These are phyloP conservation scores for Abscondita cerata DNA, from an alignment of 2,888 invertebrate genomes.

Conservation along the genomic window DNA sequence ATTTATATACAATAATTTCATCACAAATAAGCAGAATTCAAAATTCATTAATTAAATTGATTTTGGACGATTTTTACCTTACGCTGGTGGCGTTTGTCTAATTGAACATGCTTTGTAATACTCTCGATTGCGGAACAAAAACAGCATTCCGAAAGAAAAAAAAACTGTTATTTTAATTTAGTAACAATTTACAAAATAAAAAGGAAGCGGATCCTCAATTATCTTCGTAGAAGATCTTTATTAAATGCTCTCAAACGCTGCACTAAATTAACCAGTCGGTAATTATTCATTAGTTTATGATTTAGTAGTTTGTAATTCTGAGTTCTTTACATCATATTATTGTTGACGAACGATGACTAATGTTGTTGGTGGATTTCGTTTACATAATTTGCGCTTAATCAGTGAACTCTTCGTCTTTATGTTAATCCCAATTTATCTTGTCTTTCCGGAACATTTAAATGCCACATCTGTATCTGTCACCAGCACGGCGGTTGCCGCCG, in stretches of 20 bases:
- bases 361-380: constrained; percentile 48
- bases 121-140: too few species aligned
- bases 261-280: constrained; percentile 49
- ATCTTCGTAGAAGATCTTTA: constrained; percentile 42
- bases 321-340: constrained; percentile 36
- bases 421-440: constrained; percentile 52
- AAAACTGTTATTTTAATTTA: background rate
- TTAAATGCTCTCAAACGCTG: constrained; percentile 51
- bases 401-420: constrained; percentile 54
- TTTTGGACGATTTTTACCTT: too few species aligned
- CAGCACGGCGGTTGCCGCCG: constrained; percentile 42
- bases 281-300: constrained; percentile 53
- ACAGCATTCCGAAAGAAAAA: too few species aligned
- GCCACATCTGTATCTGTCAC: constrained; percentile 58
- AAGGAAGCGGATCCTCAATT: constrained; percentile 37
- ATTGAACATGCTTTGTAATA: too few species aligned
- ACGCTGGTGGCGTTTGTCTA: too few species aligned
- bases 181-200: constrained; percentile 15
- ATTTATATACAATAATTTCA: too few species aligned
- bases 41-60: too few species aligned
- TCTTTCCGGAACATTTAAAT: constrained; percentile 55
- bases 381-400: constrained; percentile 59
- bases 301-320: constrained; percentile 42
- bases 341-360: constrained; percentile 49
- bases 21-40: too few species aligned